A percentile compares a stretch with the other conserved stretches of the same genome.
Conservation (phyloP, 2,113 vertebrate species). For the Tychaedon coryphoeus region DNA sequence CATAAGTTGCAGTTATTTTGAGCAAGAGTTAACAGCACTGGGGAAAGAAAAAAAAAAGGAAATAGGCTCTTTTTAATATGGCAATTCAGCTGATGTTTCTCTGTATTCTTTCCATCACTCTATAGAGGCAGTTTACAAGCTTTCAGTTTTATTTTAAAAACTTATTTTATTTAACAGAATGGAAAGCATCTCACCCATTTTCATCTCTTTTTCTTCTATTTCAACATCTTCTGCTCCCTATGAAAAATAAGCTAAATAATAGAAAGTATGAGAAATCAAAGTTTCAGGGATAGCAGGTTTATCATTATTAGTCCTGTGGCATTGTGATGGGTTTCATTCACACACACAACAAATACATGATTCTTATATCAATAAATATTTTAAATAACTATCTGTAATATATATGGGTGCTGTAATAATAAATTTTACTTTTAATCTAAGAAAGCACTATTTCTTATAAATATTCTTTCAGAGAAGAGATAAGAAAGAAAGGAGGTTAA, state of each 20-base stretch:
- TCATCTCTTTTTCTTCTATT: not conserved
- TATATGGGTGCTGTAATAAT: rapidly evolving
- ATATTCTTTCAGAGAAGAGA: not conserved
- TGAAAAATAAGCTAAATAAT: not conserved
- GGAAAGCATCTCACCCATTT: not conserved
- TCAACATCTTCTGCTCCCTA: not conserved
- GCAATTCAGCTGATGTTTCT: not conserved
- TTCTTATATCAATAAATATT: not conserved
- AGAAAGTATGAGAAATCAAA: not conserved
- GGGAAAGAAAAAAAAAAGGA: not conserved
- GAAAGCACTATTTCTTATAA: not conserved
- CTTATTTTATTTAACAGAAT: not conserved
- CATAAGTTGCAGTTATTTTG: not conserved
- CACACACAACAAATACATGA: not conserved
- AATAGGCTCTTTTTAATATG: not conserved
- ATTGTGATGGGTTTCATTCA: not conserved
- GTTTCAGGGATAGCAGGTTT: not conserved
- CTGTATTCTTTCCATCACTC: not conserved
- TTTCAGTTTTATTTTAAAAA: not conserved
- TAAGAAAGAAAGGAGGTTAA: not conserved
- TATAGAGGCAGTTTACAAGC: not conserved
- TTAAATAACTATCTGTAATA: not conserved
- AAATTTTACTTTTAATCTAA: not conserved
- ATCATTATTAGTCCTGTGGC: not conserved
- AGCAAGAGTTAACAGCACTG: not conserved